Evolutionary conservation across 2,113 vertebrate species (phyloP).

Genomic region (Rana temporaria): DNA sequence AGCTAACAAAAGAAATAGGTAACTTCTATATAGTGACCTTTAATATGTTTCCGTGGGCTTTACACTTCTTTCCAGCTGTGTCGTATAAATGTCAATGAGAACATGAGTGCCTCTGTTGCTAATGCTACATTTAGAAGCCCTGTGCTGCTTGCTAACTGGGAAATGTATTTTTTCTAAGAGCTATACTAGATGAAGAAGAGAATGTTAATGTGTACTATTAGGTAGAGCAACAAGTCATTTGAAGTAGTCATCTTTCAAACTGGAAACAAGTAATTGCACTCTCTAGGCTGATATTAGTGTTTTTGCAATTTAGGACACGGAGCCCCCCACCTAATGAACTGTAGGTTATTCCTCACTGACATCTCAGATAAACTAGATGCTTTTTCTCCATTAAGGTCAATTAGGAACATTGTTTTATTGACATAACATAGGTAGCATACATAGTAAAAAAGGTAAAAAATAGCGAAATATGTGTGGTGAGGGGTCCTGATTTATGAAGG

Average conservation of each 20-base stretch:
- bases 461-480: no score
- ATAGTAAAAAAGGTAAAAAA: no score
- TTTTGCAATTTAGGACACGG: slow-evolving; percentile 8
- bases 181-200: neutral
- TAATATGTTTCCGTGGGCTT: neutral
- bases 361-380: slow-evolving; percentile 13
- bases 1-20: no score
- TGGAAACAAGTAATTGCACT: slow-evolving; percentile 24
- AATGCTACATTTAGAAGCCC: slow-evolving; percentile 10
- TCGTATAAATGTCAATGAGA: slow-evolving; percentile 17
- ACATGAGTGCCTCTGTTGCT: slow-evolving; percentile 4
- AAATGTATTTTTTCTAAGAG: slow-evolving; percentile 27
- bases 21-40: no score
- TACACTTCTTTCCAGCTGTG: slow-evolving; percentile 14
- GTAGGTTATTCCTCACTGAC: neutral
- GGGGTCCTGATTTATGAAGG: no score
- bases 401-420: neutral
- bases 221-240: neutral
- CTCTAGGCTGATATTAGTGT: slow-evolving; percentile 18
- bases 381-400: slow-evolving; percentile 33
- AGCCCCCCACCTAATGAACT: neutral
- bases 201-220: slow-evolving; percentile 27
- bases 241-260: slow-evolving; percentile 13
- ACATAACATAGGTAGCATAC: no score
- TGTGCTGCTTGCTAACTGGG: slow-evolving; percentile 27